Conservation (phyloP, 2,113 vertebrate species). For the Lathamus discolor region DNA sequence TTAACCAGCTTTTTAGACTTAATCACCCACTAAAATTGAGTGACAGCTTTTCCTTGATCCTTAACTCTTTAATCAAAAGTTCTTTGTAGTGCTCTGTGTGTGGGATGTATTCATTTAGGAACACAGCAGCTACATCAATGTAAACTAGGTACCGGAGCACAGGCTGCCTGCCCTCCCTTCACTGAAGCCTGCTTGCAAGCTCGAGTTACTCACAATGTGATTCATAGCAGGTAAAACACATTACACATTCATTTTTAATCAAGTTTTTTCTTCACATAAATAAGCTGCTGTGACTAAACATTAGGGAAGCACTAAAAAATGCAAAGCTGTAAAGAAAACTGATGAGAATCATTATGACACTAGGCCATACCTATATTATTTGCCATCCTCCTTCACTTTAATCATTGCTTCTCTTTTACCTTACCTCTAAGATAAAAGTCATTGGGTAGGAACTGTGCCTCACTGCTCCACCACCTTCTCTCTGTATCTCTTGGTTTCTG, state of each 20-base stretch:
- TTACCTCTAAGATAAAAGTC: neutral
- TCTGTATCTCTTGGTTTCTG: neutral
- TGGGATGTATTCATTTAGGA: neutral
- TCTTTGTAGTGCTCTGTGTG: neutral
- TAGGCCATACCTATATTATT: neutral
- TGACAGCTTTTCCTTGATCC: neutral
- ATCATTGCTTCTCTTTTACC: neutral
- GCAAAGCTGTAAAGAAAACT: slow-evolving; percentile 54
- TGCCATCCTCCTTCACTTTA: neutral
- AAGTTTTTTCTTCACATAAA: slow-evolving; percentile 65
- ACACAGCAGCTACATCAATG: neutral
- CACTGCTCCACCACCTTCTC: neutral
- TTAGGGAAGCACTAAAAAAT: slow-evolving; percentile 58
- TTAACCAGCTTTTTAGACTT: slow-evolving; percentile 16
- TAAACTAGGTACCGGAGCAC: neutral
- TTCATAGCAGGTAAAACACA: slow-evolving; percentile 53
- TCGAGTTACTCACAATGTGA: slow-evolving; percentile 4
- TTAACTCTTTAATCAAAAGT: slow-evolving; percentile 22
- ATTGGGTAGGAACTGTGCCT: neutral
- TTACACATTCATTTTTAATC: slow-evolving; percentile 65
- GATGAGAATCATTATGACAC: slow-evolving; percentile 43
- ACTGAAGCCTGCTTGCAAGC: neutral
- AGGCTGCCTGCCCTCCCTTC: neutral
- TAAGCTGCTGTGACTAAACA: slow-evolving; percentile 53
- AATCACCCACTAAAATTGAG: neutral